These are phyloP conservation scores for Rattus rattus DNA, from an alignment of 2,113 vertebrate genomes.

Conservation along the genomic window DNA sequence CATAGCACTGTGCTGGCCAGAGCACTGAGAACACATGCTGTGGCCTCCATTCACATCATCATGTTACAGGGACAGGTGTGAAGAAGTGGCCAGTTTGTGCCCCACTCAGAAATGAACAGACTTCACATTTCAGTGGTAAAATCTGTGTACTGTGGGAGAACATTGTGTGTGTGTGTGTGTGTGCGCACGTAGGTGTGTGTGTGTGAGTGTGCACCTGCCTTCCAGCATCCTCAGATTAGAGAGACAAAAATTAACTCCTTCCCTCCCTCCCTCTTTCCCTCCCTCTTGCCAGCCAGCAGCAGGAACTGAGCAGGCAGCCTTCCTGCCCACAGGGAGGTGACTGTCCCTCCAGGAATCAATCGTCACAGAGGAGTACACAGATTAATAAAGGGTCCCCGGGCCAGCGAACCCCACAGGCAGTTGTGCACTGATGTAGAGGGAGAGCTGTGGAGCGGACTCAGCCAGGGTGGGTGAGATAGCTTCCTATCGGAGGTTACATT, in stretches of 20 bases:
- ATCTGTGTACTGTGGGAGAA: neutral
- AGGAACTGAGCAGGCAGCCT: neutral
- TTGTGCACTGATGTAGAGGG: neutral
- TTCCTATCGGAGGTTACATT: neutral
- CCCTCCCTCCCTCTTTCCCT: neutral
- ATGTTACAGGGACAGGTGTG: neutral
- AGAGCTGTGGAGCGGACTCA: neutral
- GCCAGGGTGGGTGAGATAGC: neutral
- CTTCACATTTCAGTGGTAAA: neutral
- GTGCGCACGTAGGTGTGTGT: neutral
- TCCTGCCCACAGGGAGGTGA: neutral
- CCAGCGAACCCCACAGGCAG: neutral
- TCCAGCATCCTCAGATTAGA: neutral
- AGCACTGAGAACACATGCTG: neutral
- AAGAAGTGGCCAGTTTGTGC: neutral
- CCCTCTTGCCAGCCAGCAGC: neutral
- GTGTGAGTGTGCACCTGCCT: neutral
- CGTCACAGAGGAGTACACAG: neutral
- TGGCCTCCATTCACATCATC: too few species aligned
- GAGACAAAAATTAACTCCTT: neutral
- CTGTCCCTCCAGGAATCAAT: accelerated
- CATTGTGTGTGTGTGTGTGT: neutral
- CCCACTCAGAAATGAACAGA: neutral
- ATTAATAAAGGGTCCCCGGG: neutral
- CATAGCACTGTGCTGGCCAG: accelerated